Conservation (phyloP, 1,140 invertebrate species). For the Pinna nobilis region DNA sequence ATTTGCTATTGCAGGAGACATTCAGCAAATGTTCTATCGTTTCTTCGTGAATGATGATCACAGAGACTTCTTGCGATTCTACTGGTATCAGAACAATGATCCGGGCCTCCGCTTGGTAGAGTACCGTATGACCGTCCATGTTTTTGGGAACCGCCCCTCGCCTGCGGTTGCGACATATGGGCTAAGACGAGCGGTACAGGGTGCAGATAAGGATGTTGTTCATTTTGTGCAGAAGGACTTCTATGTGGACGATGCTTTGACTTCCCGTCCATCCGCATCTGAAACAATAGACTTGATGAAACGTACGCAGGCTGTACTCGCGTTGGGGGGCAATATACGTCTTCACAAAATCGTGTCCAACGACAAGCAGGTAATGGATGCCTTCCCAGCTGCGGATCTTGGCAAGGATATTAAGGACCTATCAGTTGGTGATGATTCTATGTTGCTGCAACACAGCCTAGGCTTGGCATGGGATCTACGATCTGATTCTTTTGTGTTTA, state of each 20-base stretch:
- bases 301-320: constrained; percentile 1
- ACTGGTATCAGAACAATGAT: neutral
- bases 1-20: constrained; percentile 7
- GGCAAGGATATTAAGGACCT: constrained; percentile 25
- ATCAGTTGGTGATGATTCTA: neutral
- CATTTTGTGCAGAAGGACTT: neutral
- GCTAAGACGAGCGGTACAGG: neutral
- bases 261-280: neutral
- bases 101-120: neutral
- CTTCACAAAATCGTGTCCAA: constrained; percentile 34
- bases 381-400: constrained; percentile 14
- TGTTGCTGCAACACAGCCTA: neutral
- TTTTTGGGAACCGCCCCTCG: constrained; percentile 1
- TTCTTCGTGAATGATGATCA: constrained; percentile 21
- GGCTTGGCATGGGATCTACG: constrained; percentile 6
- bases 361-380: constrained; percentile 9
- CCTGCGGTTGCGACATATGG: neutral
- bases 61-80: constrained; percentile 15
- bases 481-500: constrained; percentile 5
- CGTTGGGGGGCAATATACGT: constrained; percentile 10
- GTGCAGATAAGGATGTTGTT: neutral
- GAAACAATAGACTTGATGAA: constrained; percentile 1
- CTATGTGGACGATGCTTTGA: neutral
- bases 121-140: neutral
- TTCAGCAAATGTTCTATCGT: constrained; percentile 31